Evolutionary conservation across 2,113 vertebrate genomes (phyloP).

Genomic region (Passer montanus): DNA sequence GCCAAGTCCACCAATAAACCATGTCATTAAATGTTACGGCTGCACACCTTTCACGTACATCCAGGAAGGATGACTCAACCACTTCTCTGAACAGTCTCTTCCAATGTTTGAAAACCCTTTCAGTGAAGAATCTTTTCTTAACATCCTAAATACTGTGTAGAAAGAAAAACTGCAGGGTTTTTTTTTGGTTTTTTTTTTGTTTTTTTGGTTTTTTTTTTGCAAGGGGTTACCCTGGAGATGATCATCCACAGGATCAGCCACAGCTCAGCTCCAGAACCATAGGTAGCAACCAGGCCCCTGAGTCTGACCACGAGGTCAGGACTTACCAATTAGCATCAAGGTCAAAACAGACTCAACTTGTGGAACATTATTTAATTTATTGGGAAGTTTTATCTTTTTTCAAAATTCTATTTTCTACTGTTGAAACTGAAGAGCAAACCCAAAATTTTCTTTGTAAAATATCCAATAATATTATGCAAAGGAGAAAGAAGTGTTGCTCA

Average conservation of each 20-base stretch:
- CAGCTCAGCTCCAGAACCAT: neutral
- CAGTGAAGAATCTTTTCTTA: neutral
- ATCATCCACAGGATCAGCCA: no score
- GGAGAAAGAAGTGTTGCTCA: neutral
- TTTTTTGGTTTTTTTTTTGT: neutral
- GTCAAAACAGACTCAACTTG: neutral
- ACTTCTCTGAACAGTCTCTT: neutral
- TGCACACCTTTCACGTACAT: neutral
- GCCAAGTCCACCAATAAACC: neutral
- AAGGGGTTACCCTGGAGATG: neutral
- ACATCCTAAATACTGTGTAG: neutral
- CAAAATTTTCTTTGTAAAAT: neutral
- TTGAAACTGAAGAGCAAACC: neutral
- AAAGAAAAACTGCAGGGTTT: neutral
- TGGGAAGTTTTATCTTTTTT: neutral
- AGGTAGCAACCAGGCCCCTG: neutral
- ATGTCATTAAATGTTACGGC: fast-evolving
- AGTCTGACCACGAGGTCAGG: fast-evolving
- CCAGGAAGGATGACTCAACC: neutral
- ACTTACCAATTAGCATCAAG: neutral
- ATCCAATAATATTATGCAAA: neutral
- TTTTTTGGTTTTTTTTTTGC: neutral
- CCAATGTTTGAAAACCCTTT: neutral
- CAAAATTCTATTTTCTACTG: neutral
- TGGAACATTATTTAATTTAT: neutral